Evolutionary conservation across 2,797 vertebrate genomes (phyloP).

Genomic region (Phylloscopus collybita): DNA sequence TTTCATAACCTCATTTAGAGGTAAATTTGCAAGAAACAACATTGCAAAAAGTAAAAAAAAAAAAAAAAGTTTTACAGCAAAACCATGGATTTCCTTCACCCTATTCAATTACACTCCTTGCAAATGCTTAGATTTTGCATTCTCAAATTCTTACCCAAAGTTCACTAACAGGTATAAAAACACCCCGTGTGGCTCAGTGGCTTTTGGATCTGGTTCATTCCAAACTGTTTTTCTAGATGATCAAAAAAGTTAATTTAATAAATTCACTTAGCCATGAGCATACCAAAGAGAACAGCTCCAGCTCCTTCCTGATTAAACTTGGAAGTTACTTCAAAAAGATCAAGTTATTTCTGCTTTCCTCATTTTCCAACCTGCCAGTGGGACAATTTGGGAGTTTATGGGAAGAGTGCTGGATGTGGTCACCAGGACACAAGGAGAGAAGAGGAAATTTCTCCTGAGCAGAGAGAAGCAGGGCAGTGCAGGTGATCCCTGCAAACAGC

Average conservation of each 20-base stretch:
- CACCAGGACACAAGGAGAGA: not conserved
- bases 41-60: not conserved
- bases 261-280: not conserved
- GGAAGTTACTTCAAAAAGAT: not conserved
- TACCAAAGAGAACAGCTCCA: not conserved
- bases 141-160: not conserved
- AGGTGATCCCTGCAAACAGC: not conserved
- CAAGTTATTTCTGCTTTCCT: not conserved
- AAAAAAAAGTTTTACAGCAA: not conserved
- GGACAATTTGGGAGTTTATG: not conserved
- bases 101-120: not conserved
- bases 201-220: not conserved
- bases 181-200: not conserved
- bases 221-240: not conserved
- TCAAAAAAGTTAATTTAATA: not conserved
- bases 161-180: not conserved
- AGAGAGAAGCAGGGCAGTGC: not conserved
- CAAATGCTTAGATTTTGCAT: not conserved
- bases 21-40: not conserved
- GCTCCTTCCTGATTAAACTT: not conserved
- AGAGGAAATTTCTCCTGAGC: not conserved
- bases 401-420: not conserved
- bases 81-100: not conserved
- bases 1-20: not conserved
- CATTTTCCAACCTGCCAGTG: not conserved